Base-by-base conservation (phyloP, 2,113 vertebrate species). In the Nannospalax galili region DNA sequence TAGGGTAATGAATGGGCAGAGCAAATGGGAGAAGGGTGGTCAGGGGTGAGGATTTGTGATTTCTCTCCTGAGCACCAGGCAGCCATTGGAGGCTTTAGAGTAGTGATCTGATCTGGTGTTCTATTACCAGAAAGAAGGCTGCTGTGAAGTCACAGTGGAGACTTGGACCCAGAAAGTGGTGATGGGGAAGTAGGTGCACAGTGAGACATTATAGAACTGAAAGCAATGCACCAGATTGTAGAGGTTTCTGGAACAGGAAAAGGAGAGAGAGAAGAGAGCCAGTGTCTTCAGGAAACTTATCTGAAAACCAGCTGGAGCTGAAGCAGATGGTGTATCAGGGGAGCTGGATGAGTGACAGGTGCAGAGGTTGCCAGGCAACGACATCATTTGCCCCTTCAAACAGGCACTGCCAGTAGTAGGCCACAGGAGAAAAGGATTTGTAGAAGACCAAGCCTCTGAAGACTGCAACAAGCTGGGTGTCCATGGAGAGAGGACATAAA, bases 241-340 rank as follows among this genome's bases (percentile, higher is more conserved):
- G 19, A 62, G 28, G 17, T 37, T 94, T 79, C 84, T 65, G 60
- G 62, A 56, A 87, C 15, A 17, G 11, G 4, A 17, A 3, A 20
- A 16, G 7, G 30, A 14, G 75, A 70, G 87, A 56, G 48, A 73
- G 11, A 22, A 69, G 72, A 64, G 45, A 35, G 16, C 26, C 35
- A 0, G 0, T 0, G 15, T 78, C 85, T 84, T 69, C 11, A 42
- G 70, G 62, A 72, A n/a, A 3, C 2, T 0, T 3, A 1, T 7
- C 32, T 67, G 45, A n/a, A 72, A 82, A 22, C 16, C 35, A 11
- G 22, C 15, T 1, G 1, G 48, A 58, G 67, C 65, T 45, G 8
- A 7, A 40, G 72, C n/a, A 62, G 82, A 64, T 14, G 40, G 48
- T 12, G 12, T 3, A 10, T 22, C 3, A 42, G 84, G 92, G 72